phyloP scores from a whole-genome alignment of 2,888 invertebrate species.

The Phortica okadai region DNA sequence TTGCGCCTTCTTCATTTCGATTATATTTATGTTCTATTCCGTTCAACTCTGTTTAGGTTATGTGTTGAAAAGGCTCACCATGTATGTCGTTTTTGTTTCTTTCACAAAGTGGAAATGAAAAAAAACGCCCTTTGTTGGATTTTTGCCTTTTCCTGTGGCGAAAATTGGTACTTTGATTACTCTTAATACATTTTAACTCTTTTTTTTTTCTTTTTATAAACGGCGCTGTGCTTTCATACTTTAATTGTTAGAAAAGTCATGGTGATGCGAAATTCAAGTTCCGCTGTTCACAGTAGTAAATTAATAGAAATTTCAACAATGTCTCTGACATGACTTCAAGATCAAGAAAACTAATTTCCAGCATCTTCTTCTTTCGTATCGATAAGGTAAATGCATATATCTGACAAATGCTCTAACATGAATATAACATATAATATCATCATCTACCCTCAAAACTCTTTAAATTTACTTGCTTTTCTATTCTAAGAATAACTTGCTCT shows the following conservation, averaged over 20 bases:
- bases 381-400: too few species aligned
- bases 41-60: not conserved
- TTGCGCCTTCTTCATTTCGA: conserved; percentile 18
- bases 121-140: conserved; percentile 13
- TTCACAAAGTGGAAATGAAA: conserved; percentile 5
- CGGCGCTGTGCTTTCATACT: conserved; percentile 2
- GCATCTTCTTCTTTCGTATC: too few species aligned
- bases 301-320: not conserved
- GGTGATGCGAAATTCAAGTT: not conserved
- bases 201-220: not conserved
- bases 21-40: not conserved
- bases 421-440: too few species aligned
- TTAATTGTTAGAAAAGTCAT: conserved; percentile 19
- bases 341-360: too few species aligned
- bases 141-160: conserved; percentile 52
- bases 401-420: too few species aligned
- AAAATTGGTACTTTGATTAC: conserved; percentile 57
- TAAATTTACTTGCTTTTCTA: too few species aligned
- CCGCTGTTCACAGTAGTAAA: conserved; percentile 48
- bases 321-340: too few species aligned
- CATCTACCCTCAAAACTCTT: too few species aligned
- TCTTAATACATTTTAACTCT: conserved; percentile 22
- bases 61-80: not conserved
- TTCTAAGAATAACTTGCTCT: too few species aligned
- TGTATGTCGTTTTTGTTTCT: not conserved